phyloP scores from a whole-genome alignment of 1,140 invertebrate genomes.

The Nixonia krombeini region DNA sequence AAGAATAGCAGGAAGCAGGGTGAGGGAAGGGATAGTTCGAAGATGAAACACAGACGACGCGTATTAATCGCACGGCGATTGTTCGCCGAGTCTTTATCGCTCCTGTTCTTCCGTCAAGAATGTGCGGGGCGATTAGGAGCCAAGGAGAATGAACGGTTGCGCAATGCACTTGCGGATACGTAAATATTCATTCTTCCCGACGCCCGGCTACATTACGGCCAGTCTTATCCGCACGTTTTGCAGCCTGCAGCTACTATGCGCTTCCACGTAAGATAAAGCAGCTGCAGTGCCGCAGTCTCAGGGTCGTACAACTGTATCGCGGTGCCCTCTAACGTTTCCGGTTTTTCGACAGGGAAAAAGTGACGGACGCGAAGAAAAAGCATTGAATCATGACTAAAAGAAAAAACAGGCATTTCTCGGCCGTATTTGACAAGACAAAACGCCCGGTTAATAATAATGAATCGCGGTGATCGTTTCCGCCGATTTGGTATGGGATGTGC shows the following conservation, averaged over 20 bases:
- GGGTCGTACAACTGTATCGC: constrained; percentile 1
- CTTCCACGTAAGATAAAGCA: constrained; percentile 14
- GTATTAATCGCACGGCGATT: constrained; percentile 3
- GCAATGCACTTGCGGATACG: constrained; percentile 30
- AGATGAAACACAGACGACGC: not conserved
- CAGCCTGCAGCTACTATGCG: not conserved
- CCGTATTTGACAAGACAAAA: no score
- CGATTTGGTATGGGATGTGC: no score
- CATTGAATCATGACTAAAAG: no score
- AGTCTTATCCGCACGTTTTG: constrained; percentile 13
- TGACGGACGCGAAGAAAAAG: not conserved
- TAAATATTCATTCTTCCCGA: constrained; percentile 33
- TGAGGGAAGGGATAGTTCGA: no score
- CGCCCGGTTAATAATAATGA: no score
- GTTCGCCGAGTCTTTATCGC: not conserved
- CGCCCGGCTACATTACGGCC: not conserved
- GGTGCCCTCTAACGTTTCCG: constrained; percentile 13
- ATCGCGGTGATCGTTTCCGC: no score
- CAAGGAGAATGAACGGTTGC: constrained; percentile 30
- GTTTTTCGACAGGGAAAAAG: not conserved
- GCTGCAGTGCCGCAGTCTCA: constrained; percentile 9
- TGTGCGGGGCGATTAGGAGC: constrained; percentile 29
- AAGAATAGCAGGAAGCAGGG: constrained; percentile 1
- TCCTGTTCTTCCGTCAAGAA: not conserved
- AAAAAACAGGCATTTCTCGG: no score